Evolutionary conservation across 1,140 invertebrate species (phyloP), one percentile per base, ranked within the genome.

Genomic region (Drosophila teissieri): DNA sequence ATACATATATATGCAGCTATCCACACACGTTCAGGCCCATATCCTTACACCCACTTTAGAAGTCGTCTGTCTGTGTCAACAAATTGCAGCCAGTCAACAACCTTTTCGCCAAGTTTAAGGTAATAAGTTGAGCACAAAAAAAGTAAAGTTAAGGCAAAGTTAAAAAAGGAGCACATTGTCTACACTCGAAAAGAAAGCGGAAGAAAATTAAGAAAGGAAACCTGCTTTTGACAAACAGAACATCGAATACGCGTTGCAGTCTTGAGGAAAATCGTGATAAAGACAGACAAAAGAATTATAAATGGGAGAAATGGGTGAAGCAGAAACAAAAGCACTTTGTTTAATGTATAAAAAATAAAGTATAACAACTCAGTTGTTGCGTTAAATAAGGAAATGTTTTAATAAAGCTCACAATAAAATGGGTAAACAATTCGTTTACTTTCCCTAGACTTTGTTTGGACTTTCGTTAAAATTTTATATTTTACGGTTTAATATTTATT

Each of bases 81-180:
- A 83, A 82, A 83, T 83, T 82, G 80, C 78, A 75, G 74, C 63
- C 84, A 89, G 84, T 89, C 84, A 89, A 90, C 84, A 89, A 89
- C 84, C 84, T 89, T 78, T 78, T 63, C 61, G 73, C 52, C 79
- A 83, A 89, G 83, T 89, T 89, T 88, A 83, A 86, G 83, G 70
- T 89, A 86, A 88, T 86, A 82, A 86, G 82, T 76, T 70, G 42
- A 15, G 52, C 74, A 70, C 64, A 70, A 70, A 70, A 69, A 64
- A 65, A 42, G 64, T 34, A 22, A 67, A 42, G 46, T 54, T 17
- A 27, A 48, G 17, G 49, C 48, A 46, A 70, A 46, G 63, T 40
- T 40, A 19, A 73, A 77, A 78, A 63, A 61, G 45, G 73, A 78
- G 78, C 73, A 75, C 61, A 69, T 61, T 75, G 57, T 54, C 15